Base-by-base conservation (phyloP, 1,140 invertebrate species). In the Cydia fagiglandana region DNA sequence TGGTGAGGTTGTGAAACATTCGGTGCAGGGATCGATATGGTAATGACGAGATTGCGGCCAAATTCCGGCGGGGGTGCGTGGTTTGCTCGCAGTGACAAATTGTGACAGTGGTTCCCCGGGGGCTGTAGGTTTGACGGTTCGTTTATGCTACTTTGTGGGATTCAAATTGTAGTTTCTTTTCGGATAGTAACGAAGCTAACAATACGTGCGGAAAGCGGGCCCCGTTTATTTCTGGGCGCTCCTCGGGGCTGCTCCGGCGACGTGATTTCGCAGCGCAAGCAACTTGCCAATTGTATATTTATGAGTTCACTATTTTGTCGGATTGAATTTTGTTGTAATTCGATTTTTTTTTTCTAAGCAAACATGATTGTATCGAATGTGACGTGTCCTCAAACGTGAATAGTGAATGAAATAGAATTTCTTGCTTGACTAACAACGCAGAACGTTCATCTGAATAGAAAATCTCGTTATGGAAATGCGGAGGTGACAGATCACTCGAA, bases 201-300 rank as follows among this genome's bases (percentile, higher is more conserved):
- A 91, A 88, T 90, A 91, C 90, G 90, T 91, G 89, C 88, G 88
- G 85, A 89, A 88, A 86, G 76, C 78, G 83, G 81, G 82, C 84
- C 81, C 78, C 83, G 82, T 86, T 85, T 86, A 87, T 85, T 86
- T 85, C 81, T 81, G 76, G 84, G 83, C 80, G 86, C 85, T 89
- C 88, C 85, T 83, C 82, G 80, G 73, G 78, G 77, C 86, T 83
- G 83, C 86, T 84, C 77, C 56, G 84, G 78, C 56, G 84, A 89
- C 88, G 89, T 91, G 88, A 89, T 92, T 88, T 83, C 70, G 84
- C 80, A 86, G 83, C 84, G 88, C 83, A 88, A 88, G 86, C 86
- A 86, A 84, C 83, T 83, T 83, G 83, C 86, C 90, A 91, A 92
- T 92, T 90, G 89, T 90, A 91, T 91, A 92, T 91, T 91, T 92